Evolutionary conservation across 2,113 vertebrate species (phyloP).

Genomic region (Jaculus jaculus): DNA sequence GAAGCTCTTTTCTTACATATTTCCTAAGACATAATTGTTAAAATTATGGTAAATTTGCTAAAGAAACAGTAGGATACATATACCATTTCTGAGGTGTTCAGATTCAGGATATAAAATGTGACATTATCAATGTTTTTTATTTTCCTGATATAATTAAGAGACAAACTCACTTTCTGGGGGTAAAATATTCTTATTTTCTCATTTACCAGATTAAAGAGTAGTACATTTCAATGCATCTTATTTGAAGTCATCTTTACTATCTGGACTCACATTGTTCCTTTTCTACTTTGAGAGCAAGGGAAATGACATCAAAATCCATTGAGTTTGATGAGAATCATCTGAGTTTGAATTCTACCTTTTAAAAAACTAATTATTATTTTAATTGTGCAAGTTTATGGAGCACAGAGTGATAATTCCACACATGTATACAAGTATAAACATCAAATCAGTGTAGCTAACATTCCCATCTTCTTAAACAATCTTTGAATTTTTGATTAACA

Average conservation of each 20-base stretch:
- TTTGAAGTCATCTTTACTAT: conserved; percentile 24
- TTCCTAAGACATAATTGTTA: conserved; percentile 54
- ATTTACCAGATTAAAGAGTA: conserved; percentile 48
- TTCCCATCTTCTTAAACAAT: neutral
- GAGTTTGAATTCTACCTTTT: conserved; percentile 6
- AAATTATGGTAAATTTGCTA: conserved; percentile 28
- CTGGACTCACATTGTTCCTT: conserved; percentile 11
- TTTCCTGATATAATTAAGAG: conserved; percentile 45
- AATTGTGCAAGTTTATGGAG: neutral
- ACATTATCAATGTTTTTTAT: conserved; percentile 44
- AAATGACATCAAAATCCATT: neutral
- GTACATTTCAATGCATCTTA: conserved; percentile 30
- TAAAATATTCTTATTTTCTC: conserved; percentile 56
- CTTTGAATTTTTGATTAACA: neutral
- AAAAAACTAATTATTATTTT: neutral
- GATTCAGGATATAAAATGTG: conserved; percentile 41
- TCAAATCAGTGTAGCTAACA: neutral
- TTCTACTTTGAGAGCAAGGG: conserved; percentile 31
- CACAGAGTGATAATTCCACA: neutral
- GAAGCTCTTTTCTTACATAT: conserved; percentile 36
- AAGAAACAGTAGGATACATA: conserved; percentile 49
- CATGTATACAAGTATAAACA: neutral
- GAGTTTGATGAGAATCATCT: conserved; percentile 19
- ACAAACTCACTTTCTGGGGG: conserved; percentile 15
- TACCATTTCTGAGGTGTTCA: conserved; percentile 20